These are phyloP conservation scores for Marisa cornuarietis DNA, from an alignment of 1,140 invertebrate species.

Conservation along the genomic window DNA sequence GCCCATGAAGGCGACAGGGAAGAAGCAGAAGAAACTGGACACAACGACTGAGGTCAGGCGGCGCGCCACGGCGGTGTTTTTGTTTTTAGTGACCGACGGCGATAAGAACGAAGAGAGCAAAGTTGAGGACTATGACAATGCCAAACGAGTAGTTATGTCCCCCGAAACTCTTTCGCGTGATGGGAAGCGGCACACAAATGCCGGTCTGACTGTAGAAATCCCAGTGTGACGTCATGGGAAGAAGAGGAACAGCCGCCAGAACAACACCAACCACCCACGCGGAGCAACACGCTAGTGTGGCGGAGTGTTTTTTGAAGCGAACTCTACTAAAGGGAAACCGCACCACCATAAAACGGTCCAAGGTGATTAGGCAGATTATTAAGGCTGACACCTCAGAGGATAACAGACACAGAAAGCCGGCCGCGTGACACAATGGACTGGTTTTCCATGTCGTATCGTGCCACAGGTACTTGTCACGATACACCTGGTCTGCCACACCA, in stretches of 20 bases:
- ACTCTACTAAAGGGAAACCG: constrained; percentile 46
- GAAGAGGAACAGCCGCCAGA: constrained; percentile 26
- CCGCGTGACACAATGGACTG: constrained; percentile 39
- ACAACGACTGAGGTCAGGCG: too few species aligned
- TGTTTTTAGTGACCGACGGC: too few species aligned
- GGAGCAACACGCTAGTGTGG: neutral
- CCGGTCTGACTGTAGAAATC: too few species aligned
- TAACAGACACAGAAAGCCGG: constrained; percentile 47
- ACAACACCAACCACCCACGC: constrained; percentile 24
- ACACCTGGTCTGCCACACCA: constrained; percentile 46
- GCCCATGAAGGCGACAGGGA: too few species aligned
- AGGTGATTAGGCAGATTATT: constrained; percentile 48
- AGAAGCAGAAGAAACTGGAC: too few species aligned
- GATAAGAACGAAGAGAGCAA: too few species aligned
- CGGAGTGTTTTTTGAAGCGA: constrained; percentile 23
- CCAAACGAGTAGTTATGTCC: too few species aligned
- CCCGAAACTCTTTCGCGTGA: too few species aligned
- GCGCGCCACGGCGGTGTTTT: too few species aligned
- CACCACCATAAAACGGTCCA: constrained; percentile 48
- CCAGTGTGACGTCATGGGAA: constrained; percentile 12
- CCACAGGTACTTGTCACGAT: constrained; percentile 43
- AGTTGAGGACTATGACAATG: too few species aligned
- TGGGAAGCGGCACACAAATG: too few species aligned
- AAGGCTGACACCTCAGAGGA: constrained; percentile 49
- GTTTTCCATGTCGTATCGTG: constrained; percentile 42